phyloP scores from a whole-genome alignment of 1,140 invertebrate species.

The Augochlora pura region DNA sequence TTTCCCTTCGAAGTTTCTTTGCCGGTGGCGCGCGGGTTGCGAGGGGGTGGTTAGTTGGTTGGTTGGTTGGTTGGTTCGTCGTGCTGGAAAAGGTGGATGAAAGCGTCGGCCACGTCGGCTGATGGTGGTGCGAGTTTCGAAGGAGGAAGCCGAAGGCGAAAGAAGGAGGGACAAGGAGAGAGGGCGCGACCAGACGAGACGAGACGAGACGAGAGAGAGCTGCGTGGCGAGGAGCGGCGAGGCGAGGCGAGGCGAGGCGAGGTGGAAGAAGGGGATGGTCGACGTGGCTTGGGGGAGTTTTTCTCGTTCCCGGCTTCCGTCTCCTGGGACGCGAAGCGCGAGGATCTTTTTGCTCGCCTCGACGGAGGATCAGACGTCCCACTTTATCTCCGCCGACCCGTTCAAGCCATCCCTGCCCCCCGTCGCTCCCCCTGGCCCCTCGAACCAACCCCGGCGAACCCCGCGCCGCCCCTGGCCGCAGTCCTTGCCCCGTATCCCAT shows the following conservation, averaged over 20 bases:
- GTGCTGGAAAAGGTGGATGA: conserved; percentile 70
- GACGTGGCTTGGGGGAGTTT: conserved; percentile 74
- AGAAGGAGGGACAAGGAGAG: background rate
- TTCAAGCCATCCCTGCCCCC: conserved; percentile 56
- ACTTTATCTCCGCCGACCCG: conserved; percentile 75
- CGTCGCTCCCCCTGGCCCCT: background rate
- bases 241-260: background rate
- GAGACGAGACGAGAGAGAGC: background rate
- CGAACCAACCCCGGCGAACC: conserved; percentile 15
- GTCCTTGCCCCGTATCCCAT: background rate
- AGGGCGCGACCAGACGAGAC: conserved; percentile 5
- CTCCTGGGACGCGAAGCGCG: conserved; percentile 76
- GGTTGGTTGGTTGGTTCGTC: conserved; percentile 38
- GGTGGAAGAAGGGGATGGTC: conserved; percentile 33
- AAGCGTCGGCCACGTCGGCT: conserved; percentile 68
- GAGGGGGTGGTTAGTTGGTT: background rate
- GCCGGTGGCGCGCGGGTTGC: conserved; percentile 43
- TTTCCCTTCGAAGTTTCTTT: conserved; percentile 75
- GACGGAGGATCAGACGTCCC: conserved; percentile 75
- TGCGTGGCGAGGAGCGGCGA: no score
- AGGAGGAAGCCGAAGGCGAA: conserved; percentile 19
- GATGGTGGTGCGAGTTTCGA: conserved; percentile 51
- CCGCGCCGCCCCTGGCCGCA: background rate
- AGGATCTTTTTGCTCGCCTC: conserved; percentile 76
- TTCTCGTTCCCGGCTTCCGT: conserved; percentile 78